phyloP scores from a whole-genome alignment of 2,113 vertebrate species.

The Apistogramma diplotaenia region DNA sequence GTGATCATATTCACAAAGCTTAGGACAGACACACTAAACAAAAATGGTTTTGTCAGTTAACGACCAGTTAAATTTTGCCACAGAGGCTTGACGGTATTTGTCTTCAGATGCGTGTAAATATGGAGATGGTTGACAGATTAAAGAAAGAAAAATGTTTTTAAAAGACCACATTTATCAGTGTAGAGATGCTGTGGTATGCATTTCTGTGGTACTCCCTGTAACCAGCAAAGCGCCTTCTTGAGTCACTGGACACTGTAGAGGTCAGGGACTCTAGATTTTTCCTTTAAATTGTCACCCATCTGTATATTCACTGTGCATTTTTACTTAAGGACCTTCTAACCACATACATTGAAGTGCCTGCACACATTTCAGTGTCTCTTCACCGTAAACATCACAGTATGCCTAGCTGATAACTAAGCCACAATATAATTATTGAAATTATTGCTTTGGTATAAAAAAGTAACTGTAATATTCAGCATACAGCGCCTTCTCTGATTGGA shows the following conservation, averaged over 20 bases:
- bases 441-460: neutral
- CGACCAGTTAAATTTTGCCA: neutral
- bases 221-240: accelerated
- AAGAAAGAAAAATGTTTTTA: neutral
- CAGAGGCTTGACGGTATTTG: neutral
- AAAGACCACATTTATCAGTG: neutral
- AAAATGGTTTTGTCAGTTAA: neutral
- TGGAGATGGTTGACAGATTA: neutral
- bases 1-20: neutral
- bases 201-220: neutral
- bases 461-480: neutral
- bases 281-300: neutral
- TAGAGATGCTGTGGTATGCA: neutral
- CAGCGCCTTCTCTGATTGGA: neutral
- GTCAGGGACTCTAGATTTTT: neutral
- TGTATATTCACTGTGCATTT: neutral
- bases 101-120: neutral
- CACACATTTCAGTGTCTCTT: neutral
- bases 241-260: no score
- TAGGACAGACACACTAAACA: neutral
- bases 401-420: neutral
- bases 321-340: neutral
- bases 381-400: neutral
- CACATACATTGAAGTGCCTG: constrained; percentile 34
- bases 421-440: neutral